A percentile compares a stretch with the other conserved stretches of the same genome.
phyloP scores from a whole-genome alignment of 2,113 vertebrate genomes.

The Bucco capensis region DNA sequence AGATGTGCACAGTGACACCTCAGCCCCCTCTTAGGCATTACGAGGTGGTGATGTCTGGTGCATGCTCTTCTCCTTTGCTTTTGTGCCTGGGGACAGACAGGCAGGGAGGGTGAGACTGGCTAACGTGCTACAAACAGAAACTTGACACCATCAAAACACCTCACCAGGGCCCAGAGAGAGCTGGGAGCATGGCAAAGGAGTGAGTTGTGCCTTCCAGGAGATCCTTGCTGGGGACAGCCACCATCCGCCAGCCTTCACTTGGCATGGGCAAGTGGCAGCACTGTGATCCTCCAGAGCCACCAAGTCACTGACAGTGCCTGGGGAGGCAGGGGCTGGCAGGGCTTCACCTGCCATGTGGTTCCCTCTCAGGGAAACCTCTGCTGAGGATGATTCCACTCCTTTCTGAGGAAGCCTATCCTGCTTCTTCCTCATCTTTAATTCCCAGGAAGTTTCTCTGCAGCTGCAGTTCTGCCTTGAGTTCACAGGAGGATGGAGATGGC shows the following conservation, averaged over 20 bases:
- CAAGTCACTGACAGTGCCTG: accelerated
- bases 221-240: too few species aligned
- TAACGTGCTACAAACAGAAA: not conserved
- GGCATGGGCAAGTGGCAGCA: accelerated
- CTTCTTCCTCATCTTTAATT: accelerated
- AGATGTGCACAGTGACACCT: not conserved
- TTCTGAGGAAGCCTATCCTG: not conserved
- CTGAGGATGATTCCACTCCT: accelerated
- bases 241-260: too few species aligned
- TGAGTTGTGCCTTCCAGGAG: not conserved
- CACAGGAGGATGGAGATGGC: not conserved
- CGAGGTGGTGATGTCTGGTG: not conserved
- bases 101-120: not conserved
- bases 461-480: not conserved
- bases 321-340: not conserved
- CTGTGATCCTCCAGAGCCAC: not conserved
- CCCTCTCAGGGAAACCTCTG: not conserved
- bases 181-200: not conserved
- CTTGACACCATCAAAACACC: not conserved
- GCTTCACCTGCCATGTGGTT: not conserved
- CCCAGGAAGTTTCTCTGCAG: not conserved
- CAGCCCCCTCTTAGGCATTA: not conserved
- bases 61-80: not conserved
- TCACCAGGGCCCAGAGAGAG: not conserved
- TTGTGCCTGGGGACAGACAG: not conserved